A percentile compares a stretch with the other conserved stretches of the same genome.
phyloP scores from a whole-genome alignment of 2,888 invertebrate species.

The Zaprionus bogoriensis region DNA sequence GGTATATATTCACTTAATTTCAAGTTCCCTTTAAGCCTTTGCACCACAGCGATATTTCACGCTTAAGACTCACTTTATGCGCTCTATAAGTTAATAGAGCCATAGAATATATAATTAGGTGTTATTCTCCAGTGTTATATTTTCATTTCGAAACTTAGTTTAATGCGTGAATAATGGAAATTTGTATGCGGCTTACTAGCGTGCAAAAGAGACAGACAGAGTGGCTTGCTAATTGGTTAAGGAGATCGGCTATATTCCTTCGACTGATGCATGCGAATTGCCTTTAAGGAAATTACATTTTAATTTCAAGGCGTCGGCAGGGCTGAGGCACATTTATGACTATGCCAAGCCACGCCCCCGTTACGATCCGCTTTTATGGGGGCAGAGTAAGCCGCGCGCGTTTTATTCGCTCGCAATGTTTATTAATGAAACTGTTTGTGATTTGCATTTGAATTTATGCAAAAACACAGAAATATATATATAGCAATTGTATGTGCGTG shows the following conservation, averaged over 20 bases:
- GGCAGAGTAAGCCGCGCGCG: conserved; percentile 61
- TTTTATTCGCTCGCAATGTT: conserved; percentile 75
- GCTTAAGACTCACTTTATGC: too few relatives aligned
- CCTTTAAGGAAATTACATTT: conserved; percentile 56
- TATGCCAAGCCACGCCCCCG: conserved; percentile 7
- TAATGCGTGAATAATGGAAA: conserved; percentile 5
- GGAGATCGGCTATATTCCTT: conserved; percentile 39
- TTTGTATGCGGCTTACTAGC: not conserved
- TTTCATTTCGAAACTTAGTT: not conserved
- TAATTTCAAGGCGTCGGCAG: conserved; percentile 28
- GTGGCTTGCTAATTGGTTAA: conserved; percentile 46
- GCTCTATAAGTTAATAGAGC: too few relatives aligned
- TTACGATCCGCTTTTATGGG: conserved; percentile 56
- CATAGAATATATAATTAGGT: too few relatives aligned
- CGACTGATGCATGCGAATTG: conserved; percentile 56
- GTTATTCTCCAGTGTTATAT: not conserved
- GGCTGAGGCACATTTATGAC: conserved; percentile 46
- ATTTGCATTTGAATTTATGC: conserved; percentile 81
- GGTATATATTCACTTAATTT: too few relatives aligned
- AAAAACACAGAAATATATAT: conserved; percentile 59
- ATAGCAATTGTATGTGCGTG: conserved; percentile 1
- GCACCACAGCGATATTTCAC: too few relatives aligned
- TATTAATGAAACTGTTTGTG: conserved; percentile 80
- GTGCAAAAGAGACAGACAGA: not conserved
- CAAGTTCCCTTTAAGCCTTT: too few relatives aligned